These are phyloP conservation scores for Campylomormyrus tamandua DNA, from an alignment of 2,113 vertebrate genomes.

Conservation along the genomic window DNA sequence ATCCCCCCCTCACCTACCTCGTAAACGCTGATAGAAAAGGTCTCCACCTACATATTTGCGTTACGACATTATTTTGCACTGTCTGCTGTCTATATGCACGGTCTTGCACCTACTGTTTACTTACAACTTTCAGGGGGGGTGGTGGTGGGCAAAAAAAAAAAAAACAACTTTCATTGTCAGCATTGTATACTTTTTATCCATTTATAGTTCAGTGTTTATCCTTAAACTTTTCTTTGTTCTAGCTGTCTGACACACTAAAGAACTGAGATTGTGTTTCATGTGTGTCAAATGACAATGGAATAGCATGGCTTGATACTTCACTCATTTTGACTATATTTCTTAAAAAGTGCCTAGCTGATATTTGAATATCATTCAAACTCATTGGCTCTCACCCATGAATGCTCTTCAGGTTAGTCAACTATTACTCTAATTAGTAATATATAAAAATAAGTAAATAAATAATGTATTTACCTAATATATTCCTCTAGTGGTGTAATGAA, in stretches of 20 bases:
- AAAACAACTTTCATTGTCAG: neutral
- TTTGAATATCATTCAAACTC: neutral
- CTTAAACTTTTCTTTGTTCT: neutral
- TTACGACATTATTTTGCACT: neutral
- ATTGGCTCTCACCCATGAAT: neutral
- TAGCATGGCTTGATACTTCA: too few relatives aligned
- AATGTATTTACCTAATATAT: neutral
- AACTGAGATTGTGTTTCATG: neutral
- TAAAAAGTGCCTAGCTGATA: too few relatives aligned
- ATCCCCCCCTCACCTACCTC: neutral
- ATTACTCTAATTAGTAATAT: neutral
- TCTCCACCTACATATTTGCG: neutral
- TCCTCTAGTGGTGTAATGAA: neutral
- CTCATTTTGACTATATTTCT: neutral
- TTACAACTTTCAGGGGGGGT: neutral
- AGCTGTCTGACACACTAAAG: neutral
- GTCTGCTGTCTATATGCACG: neutral
- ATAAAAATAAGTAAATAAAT: neutral
- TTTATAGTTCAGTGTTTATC: neutral
- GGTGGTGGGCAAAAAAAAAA: too few relatives aligned
- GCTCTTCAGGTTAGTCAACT: neutral
- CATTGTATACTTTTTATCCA: neutral
- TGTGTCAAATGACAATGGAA: neutral
- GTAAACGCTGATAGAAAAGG: neutral
- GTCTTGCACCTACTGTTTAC: neutral